Evolutionary conservation across 2,888 invertebrate species (phyloP).

Genomic region (Atherix ibis): DNA sequence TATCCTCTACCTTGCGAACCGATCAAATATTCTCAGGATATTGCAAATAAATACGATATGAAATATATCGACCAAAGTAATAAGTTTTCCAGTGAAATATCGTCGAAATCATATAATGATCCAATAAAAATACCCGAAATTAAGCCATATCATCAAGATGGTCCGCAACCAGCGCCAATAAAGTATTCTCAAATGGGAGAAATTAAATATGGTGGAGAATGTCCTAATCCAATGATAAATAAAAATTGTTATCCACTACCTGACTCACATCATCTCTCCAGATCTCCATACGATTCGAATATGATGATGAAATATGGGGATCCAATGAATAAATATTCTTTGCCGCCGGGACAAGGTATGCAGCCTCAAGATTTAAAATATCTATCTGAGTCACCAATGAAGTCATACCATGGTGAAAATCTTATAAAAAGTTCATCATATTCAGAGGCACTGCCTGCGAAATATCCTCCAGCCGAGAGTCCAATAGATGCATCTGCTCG

Average conservation of each 20-base stretch:
- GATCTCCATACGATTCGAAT: conserved; percentile 28
- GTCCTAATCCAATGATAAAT: conserved; percentile 9
- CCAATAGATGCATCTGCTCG: conserved; percentile 31
- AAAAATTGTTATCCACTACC: conserved; percentile 9
- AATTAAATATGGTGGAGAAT: conserved; percentile 11
- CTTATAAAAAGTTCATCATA: conserved; percentile 30
- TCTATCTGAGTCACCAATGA: conserved; percentile 17
- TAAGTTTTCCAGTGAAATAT: conserved; percentile 23
- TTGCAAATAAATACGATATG: conserved; percentile 27
- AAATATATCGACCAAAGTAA: conserved; percentile 29
- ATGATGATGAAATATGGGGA: conserved; percentile 33
- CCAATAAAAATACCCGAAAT: conserved; percentile 28
- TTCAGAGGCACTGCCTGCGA: conserved; percentile 15
- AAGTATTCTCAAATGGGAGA: conserved; percentile 15
- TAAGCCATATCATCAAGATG: conserved; percentile 20
- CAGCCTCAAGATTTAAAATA: conserved; percentile 32
- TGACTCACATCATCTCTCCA: conserved; percentile 23
- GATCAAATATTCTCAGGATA: conserved; percentile 10
- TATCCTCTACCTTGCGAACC: conserved; percentile 28
- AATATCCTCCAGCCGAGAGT: conserved; percentile 26
- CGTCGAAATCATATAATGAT: conserved; percentile 16
- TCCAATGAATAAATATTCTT: conserved; percentile 25
- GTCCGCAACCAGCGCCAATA: conserved; percentile 15
- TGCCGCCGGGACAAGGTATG: conserved; percentile 17
- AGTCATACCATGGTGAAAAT: conserved; percentile 28